Evolutionary conservation across 30 jellyfish, hydroid and myxozoan genomes (phyloP).

Genomic region (Pseudorhiza aurosa): DNA sequence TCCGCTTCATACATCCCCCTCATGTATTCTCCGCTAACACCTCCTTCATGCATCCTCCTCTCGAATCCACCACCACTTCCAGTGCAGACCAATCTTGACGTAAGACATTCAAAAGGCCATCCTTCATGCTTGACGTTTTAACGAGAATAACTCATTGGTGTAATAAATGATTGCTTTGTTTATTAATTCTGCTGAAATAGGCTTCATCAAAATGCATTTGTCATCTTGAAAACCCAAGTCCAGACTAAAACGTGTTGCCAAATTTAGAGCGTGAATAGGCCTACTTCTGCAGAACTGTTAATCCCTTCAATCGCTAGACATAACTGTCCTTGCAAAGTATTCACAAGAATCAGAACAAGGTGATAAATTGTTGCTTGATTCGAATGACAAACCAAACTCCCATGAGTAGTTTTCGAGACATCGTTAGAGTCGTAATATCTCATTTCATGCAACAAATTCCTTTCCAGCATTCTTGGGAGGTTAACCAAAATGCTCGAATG

Average conservation of each 20-base stretch:
- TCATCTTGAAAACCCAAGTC: background rate
- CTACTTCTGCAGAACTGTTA: slow-evolving; percentile 1
- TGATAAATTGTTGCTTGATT: background rate
- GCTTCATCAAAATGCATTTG: background rate
- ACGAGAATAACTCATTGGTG: background rate
- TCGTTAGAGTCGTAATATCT: background rate
- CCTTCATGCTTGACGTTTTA: no score
- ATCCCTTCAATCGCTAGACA: slow-evolving; percentile 19
- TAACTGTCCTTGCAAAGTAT: slow-evolving; percentile 6
- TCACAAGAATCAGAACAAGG: background rate
- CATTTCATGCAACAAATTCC: slow-evolving; percentile 2
- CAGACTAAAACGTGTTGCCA: no score
- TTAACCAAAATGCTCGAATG: slow-evolving; percentile 32
- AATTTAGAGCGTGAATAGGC: background rate
- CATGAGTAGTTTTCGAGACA: background rate
- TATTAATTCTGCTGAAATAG: background rate
- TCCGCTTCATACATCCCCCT: no score
- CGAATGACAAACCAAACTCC: background rate
- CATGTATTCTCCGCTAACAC: no score
- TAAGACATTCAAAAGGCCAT: no score
- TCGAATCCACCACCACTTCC: no score
- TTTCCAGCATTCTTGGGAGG: slow-evolving; percentile 15
- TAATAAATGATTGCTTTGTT: slow-evolving; percentile 1
- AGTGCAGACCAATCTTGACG: no score
- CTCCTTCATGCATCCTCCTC: no score